Base-by-base conservation (phyloP, 2,888 invertebrate species). In the Cyaniris semiargus region DNA sequence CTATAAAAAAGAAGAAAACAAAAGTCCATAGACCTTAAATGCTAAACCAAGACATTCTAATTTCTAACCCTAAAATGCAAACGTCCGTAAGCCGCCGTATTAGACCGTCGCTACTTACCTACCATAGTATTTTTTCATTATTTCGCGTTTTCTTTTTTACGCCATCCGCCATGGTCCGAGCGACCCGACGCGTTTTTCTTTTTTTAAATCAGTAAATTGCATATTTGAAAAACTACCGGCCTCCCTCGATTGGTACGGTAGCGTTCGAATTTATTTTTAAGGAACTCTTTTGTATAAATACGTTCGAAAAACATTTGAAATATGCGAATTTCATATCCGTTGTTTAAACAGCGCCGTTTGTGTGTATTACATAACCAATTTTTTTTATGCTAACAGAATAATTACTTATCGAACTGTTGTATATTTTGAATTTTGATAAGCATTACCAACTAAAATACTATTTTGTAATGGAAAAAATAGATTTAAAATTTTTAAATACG, bases 191-290 rank as follows among this genome's bases (percentile, higher is more conserved):
- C 81, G 81, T 78, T 79, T 82, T 83, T 83, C 81, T 89, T 88
- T 86, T 89, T 90, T 90, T 88, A 90, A 93, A 93, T 93, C 92
- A 91, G 90, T 90, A 93, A 93, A 93, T 92, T 93, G 92, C 92
- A 92, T 93, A 93, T 93, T 91, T 92, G 91, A 92, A 92, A 93
- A 92, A 93, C 92, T 93, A 92, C 89, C 87, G 86, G 86, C 81
- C 81, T 80, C 83, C 84, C 82, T 84, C 85, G 85, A 86, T 85
- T 85, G 85, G 83, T 83, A 84, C 81, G 81, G 82, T 81, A 80
- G 79, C 78, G 81, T 80, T 81, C 79, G 80, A 80, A 81, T 81
- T 83, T 82, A 80, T 81, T 82, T 82, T 81, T 79, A 80, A 81
- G 79, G 80, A 80, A 80, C 76, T 78, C 76, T 79, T 80, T 77